phyloP scores from a whole-genome alignment of 2,888 invertebrate genomes.

The Prosopocoilus inquinatus region DNA sequence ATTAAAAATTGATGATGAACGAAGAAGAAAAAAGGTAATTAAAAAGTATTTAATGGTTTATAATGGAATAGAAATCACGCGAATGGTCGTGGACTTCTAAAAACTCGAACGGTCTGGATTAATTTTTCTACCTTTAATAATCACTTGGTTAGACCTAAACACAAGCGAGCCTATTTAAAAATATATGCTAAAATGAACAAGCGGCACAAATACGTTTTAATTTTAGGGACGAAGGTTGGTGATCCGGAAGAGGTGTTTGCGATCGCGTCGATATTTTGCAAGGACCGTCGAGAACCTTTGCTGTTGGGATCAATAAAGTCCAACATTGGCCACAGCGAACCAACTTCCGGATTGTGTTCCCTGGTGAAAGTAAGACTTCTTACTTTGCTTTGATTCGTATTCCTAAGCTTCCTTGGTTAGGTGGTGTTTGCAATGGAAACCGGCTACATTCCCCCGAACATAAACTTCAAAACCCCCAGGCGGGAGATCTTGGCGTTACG shows the following conservation, averaged over 20 bases:
- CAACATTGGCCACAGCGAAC: constrained; percentile 91
- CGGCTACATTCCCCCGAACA: constrained; percentile 79
- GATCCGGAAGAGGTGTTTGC: constrained; percentile 90
- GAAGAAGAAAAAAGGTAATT: too few relatives aligned
- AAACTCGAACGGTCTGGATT: too few relatives aligned
- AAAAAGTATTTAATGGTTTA: too few relatives aligned
- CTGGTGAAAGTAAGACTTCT: background rate
- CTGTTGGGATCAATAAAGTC: constrained; percentile 90
- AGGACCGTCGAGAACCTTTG: constrained; percentile 71
- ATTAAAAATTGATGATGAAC: too few relatives aligned
- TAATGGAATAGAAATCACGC: too few relatives aligned
- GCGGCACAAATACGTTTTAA: too few relatives aligned
- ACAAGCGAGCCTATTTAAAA: too few relatives aligned
- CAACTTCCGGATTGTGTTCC: constrained; percentile 73
- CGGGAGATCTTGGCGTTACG: constrained; percentile 61
- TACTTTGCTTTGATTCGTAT: background rate
- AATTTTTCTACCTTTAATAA: too few relatives aligned
- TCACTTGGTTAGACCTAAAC: too few relatives aligned
- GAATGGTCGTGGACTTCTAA: too few relatives aligned
- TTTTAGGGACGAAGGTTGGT: constrained; percentile 64
- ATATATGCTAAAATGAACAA: too few relatives aligned
- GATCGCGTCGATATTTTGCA: constrained; percentile 76
- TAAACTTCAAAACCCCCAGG: constrained; percentile 61
- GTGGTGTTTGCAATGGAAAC: constrained; percentile 70
- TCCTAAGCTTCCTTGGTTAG: constrained; percentile 44